Evolutionary conservation across 2,888 invertebrate genomes (phyloP).

Genomic region (Ptychoptera contaminata): DNA sequence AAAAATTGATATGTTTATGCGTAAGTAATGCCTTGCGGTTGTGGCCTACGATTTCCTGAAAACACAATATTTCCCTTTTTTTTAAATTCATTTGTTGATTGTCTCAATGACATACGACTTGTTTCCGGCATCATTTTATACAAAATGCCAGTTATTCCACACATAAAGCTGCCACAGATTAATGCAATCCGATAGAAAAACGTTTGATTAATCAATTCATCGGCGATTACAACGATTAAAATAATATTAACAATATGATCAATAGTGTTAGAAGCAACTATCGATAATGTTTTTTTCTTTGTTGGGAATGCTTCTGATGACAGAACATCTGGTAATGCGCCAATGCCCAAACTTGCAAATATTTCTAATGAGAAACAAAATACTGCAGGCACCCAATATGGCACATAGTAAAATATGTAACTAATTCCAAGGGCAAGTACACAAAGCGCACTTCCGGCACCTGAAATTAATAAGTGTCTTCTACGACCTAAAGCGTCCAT

Average conservation of each 20-base stretch:
- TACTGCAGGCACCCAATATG: too few relatives aligned
- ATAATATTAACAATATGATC: conserved; percentile 2
- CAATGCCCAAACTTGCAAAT: background rate
- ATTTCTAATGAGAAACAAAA: background rate
- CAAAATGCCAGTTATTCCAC: conserved; percentile 1
- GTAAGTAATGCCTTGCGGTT: background rate
- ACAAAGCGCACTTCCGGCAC: too few relatives aligned
- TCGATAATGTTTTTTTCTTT: background rate
- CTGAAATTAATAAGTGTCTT: too few relatives aligned
- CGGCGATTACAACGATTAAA: background rate
- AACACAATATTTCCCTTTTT: conserved; percentile 6
- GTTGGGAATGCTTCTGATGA: conserved; percentile 2
- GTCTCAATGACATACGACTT: conserved; percentile 4
- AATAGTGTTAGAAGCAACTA: background rate
- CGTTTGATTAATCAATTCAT: background rate
- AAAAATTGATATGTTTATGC: conserved; percentile 12
- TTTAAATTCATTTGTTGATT: conserved; percentile 6
- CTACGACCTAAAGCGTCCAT: conserved; percentile 3
- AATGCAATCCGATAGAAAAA: background rate
- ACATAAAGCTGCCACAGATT: conserved; percentile 2
- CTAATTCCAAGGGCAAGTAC: too few relatives aligned
- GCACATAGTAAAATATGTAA: too few relatives aligned
- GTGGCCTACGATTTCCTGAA: conserved; percentile 6
- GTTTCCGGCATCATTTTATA: conserved; percentile 8
- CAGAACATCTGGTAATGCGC: background rate